Percentiles rank a stretch among this genome's conserved stretches.
phyloP scores from a whole-genome alignment of 2,113 vertebrate genomes.

The Xenopus tropicalis region DNA sequence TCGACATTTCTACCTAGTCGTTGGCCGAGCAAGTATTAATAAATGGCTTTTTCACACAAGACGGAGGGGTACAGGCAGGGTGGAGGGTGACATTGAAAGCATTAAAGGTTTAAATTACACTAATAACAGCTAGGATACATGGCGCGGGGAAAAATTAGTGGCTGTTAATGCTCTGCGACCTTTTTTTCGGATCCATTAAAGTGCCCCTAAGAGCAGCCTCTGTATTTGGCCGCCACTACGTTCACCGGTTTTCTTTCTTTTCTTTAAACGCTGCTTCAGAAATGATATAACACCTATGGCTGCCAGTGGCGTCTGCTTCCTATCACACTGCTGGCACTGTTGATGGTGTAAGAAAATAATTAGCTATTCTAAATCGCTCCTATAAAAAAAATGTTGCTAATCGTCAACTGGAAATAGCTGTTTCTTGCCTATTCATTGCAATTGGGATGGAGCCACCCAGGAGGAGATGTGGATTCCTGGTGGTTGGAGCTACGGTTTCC shows the following conservation, averaged over 20 bases:
- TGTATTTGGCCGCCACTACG: neutral
- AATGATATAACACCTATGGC: conserved; percentile 17
- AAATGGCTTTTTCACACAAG: conserved; percentile 28
- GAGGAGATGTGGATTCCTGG: too few relatives aligned
- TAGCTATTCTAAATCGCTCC: neutral
- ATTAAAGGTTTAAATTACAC: conserved; percentile 39
- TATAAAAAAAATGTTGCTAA: neutral
- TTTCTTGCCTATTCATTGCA: too few relatives aligned
- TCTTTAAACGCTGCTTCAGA: neutral
- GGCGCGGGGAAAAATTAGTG: conserved; percentile 29
- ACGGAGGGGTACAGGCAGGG: conserved; percentile 11
- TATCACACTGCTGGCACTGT: neutral
- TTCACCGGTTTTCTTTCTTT: conserved; percentile 4
- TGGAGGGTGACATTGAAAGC: conserved; percentile 33
- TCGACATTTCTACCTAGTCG: neutral
- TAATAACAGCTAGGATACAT: conserved; percentile 42
- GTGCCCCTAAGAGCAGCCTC: conserved; percentile 23
- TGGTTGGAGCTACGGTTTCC: too few relatives aligned
- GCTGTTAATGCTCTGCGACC: conserved; percentile 14
- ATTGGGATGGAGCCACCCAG: too few relatives aligned
- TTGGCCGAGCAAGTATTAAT: conserved; percentile 24
- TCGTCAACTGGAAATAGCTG: too few relatives aligned
- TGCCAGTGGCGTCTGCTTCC: conserved; percentile 8
- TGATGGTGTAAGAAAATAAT: neutral
- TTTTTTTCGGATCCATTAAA: conserved; percentile 27